Base-by-base conservation (phyloP, 2,113 vertebrate species). In the Butorides virescens region DNA sequence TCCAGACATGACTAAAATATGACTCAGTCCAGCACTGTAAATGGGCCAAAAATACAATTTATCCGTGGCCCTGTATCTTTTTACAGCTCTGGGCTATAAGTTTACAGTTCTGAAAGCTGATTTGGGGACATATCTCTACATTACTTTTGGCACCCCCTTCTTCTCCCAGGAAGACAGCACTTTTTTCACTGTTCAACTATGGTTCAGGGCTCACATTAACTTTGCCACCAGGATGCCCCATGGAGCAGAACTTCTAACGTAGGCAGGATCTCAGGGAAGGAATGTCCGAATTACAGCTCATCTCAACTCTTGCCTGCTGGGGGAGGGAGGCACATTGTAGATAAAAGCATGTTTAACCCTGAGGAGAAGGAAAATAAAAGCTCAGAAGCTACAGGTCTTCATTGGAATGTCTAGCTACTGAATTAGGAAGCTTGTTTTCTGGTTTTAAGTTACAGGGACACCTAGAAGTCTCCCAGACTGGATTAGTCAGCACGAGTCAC, bases 401-500 rank as follows among this genome's bases (percentile, higher is more conserved):
- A 2, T 13, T 88, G 96, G 96, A 96, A 97, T 97, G 95, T 97
- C 97, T 97, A 88, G 96, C 93, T 97, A 83, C 97, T 82, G 96
- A 97, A 97, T 97, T 96, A 93, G 96, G 93, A 91, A 96, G 95
- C 92, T 97, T 97, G 93, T 96, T 97, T 96, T 93, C 79, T 93
- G 93, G 93, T 97, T 97, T 97, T 95, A 92, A 63, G 92, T 96
- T 97, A 95, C 96, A 96, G 96, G 95, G 96, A 97, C 95, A 96
- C 95, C 97, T 97, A 81, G 92, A 94, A 97, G 92, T 73, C 96
- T 98, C 96, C 96, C 97, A 98, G 97, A 98, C 97, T 88, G 94
- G 93, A 97, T 98, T 98, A 98, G 96, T 97, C 97, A 97, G 95
- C 90, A 95, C 93, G 90, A 97, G 96, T 97, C 97, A 98, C 96